Percentiles rank a stretch among this genome's conserved stretches.
Evolutionary conservation across 1,140 invertebrate genomes (phyloP).

Genomic region (Hyposmocoma kahamanoa): DNA sequence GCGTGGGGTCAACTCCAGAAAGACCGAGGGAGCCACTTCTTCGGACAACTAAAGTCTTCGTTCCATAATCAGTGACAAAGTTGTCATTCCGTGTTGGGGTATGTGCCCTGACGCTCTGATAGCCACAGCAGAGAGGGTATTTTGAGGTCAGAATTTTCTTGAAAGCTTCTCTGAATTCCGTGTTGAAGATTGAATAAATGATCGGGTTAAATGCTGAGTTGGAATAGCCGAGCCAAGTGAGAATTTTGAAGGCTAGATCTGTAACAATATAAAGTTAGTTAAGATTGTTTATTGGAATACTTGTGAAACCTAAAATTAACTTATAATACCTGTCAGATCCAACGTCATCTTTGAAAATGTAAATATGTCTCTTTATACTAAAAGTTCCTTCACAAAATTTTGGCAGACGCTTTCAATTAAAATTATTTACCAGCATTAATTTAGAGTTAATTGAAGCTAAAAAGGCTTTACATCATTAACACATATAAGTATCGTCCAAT

Average conservation of each 20-base stretch:
- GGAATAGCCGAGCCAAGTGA: conserved; percentile 99
- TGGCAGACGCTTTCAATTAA: too few species aligned
- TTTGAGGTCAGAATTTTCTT: conserved; percentile 90
- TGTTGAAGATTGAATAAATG: conserved; percentile 99
- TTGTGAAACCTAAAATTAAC: too few species aligned
- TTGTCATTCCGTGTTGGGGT: conserved; percentile 74
- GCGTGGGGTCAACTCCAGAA: conserved; percentile 78
- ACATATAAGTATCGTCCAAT: too few species aligned
- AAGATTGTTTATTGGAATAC: too few species aligned
- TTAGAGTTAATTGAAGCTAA: too few species aligned
- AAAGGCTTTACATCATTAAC: too few species aligned
- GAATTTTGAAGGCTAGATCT: conserved; percentile 84
- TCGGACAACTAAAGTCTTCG: conserved; percentile 78
- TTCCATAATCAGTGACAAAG: conserved; percentile 76
- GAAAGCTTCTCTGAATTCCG: conserved; percentile 99
- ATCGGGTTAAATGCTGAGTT: conserved; percentile 98
- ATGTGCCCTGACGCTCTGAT: conserved; percentile 75
- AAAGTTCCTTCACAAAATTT: too few species aligned
- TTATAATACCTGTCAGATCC: too few species aligned
- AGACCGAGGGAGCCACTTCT: conserved; percentile 80
- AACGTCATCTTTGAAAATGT: too few species aligned
- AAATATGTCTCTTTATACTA: too few species aligned
- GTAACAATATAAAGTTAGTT: too few species aligned
- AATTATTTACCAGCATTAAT: too few species aligned
- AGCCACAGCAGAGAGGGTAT: conserved; percentile 79